phyloP scores from a whole-genome alignment of 2,113 vertebrate genomes.

The Neoarius graeffei region DNA sequence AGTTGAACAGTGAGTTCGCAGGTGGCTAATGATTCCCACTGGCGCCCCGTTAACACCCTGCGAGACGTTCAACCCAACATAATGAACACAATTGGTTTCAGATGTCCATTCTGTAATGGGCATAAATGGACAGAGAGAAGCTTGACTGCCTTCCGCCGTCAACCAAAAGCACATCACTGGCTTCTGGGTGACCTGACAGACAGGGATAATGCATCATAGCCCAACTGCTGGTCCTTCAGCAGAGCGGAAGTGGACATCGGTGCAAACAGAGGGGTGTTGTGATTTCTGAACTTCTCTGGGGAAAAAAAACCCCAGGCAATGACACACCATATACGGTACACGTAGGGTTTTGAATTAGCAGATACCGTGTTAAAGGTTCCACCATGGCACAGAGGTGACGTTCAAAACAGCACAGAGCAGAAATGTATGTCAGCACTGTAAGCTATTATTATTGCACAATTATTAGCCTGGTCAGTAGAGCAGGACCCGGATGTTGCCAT shows the following conservation, averaged over 20 bases:
- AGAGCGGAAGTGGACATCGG: background rate
- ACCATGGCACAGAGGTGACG: background rate
- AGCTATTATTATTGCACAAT: background rate
- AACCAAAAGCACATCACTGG: constrained; percentile 36
- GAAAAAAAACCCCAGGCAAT: background rate
- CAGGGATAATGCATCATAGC: background rate
- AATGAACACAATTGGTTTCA: constrained; percentile 57
- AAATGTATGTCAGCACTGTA: background rate
- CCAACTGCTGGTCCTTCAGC: background rate
- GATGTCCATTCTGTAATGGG: constrained; percentile 40
- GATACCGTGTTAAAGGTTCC: background rate
- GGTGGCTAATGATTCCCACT: constrained; percentile 55
- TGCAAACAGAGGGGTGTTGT: background rate
- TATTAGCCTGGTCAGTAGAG: background rate
- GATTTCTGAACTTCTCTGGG: background rate
- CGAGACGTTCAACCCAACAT: constrained; percentile 51
- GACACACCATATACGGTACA: background rate
- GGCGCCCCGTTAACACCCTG: constrained; percentile 56
- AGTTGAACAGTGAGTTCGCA: constrained; percentile 35
- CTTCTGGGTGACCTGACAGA: background rate
- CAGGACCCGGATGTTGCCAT: background rate
- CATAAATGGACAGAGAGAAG: constrained; percentile 40
- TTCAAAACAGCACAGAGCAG: background rate
- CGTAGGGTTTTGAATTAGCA: background rate
- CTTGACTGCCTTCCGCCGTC: constrained; percentile 1